These are phyloP conservation scores for Scolanthus callimorphus DNA, from an alignment of 92 coral and sea anemone genomes.

Conservation along the genomic window DNA sequence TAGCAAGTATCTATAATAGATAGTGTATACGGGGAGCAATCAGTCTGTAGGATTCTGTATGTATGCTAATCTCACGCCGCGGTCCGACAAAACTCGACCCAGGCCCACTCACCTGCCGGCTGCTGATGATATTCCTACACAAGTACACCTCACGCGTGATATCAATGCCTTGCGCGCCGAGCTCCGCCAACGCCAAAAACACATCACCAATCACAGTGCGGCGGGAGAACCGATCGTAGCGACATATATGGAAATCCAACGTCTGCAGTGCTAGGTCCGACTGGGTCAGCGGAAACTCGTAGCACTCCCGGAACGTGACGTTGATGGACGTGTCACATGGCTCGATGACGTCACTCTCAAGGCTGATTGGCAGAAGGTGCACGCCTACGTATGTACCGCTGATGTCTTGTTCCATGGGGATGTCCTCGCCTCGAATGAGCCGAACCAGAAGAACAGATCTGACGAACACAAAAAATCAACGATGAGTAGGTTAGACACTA, in stretches of 20 bases:
- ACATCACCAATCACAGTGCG: conserved; percentile 82
- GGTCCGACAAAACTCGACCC: no score
- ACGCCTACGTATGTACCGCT: conserved; percentile 91
- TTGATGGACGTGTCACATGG: conserved; percentile 80
- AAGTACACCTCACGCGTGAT: conserved; percentile 81
- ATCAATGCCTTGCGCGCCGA: conserved; percentile 96
- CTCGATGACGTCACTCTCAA: conserved; percentile 50
- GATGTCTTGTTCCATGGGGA: conserved; percentile 76
- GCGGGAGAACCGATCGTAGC: conserved; percentile 88
- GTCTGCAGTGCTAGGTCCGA: conserved; percentile 86
- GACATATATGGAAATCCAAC: conserved; percentile 87
- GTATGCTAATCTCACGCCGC: no score
- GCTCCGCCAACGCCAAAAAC: conserved; percentile 89
- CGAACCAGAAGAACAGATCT: conserved; percentile 84
- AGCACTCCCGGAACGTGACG: conserved; percentile 66
- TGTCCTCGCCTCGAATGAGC: conserved; percentile 90
- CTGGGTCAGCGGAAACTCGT: conserved; percentile 77
- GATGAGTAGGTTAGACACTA: no score
- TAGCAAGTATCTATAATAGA: no score
- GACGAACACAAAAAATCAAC: neutral
- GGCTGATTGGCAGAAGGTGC: conserved; percentile 70
- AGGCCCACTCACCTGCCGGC: conserved; percentile 61
- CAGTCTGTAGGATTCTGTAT: no score
- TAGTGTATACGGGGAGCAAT: no score
- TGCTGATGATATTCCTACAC: conserved; percentile 75